phyloP scores from a whole-genome alignment of 2,797 vertebrate species.

The Meriones psammophilus region DNA sequence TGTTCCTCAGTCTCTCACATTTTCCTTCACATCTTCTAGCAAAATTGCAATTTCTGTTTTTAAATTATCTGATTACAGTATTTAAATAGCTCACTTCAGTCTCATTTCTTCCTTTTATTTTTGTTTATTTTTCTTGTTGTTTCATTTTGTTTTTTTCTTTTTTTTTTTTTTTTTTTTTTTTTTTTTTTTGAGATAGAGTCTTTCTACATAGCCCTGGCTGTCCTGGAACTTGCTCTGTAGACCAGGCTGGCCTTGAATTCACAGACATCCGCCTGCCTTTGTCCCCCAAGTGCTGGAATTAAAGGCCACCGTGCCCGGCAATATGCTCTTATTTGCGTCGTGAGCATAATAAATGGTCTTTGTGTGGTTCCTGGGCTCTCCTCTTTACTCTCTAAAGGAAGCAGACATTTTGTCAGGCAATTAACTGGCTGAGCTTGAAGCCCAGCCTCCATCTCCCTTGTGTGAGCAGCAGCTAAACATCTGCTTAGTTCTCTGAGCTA shows the following conservation, averaged over 20 bases:
- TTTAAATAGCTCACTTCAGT: not conserved
- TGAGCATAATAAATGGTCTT: not conserved
- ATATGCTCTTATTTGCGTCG: not conserved
- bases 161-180: not conserved
- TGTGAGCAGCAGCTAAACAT: not conserved
- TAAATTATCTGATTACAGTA: not conserved
- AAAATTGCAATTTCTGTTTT: not conserved
- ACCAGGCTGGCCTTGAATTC: not conserved
- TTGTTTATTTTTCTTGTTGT: no score
- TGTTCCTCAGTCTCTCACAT: not conserved
- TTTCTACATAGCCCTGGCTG: not conserved
- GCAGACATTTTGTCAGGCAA: not conserved
- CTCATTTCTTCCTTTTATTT: not conserved
- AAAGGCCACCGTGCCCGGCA: not conserved
- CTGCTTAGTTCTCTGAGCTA: not conserved
- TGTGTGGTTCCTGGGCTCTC: not conserved
- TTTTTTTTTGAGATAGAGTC: not conserved
- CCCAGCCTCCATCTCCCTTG: not conserved
- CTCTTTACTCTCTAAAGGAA: not conserved
- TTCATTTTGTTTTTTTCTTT: no score
- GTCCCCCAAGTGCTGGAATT: not conserved
- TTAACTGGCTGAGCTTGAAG: not conserved
- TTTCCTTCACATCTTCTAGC: constrained; percentile 15
- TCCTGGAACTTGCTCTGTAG: not conserved
- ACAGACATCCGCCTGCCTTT: not conserved